Conservation (phyloP, 2,797 vertebrate genomes). For the Manis pentadactyla region DNA sequence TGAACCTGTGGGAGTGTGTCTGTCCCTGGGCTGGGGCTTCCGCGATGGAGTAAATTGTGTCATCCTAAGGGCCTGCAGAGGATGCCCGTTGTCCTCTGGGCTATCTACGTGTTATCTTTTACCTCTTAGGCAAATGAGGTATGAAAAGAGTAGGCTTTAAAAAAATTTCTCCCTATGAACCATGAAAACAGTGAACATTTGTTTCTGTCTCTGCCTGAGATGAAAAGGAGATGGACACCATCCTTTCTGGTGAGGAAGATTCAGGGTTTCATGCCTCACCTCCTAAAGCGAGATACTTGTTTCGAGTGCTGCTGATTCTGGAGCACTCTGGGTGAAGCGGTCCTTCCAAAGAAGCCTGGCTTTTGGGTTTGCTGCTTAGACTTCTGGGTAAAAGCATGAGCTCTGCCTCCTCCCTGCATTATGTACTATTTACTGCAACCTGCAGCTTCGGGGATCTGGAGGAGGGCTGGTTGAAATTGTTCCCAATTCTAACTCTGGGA, state of each 20-base stretch:
- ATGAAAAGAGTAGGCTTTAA: conserved; percentile 52
- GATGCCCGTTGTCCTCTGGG: not conserved
- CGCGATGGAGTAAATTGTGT: not conserved
- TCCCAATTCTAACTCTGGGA: too few species aligned
- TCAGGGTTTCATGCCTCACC: not conserved
- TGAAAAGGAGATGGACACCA: not conserved
- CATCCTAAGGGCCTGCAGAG: not conserved
- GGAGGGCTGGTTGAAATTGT: not conserved
- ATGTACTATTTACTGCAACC: not conserved
- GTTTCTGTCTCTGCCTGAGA: not conserved
- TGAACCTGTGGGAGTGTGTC: not conserved
- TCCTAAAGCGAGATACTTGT: not conserved
- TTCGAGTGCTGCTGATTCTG: not conserved
- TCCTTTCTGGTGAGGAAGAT: not conserved
- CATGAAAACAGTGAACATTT: conserved; percentile 26
- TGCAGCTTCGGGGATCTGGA: not conserved
- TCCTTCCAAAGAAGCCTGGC: not conserved
- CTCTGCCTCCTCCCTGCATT: not conserved
- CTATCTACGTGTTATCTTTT: not conserved
- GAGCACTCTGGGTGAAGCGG: not conserved
- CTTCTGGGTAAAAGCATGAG: not conserved
- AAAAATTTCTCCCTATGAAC: not conserved
- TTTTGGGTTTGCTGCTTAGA: not conserved
- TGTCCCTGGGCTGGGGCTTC: not conserved
- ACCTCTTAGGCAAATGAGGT: conserved; percentile 53